phyloP scores from a whole-genome alignment of 2,113 vertebrate genomes.

The Prochilodus magdalenae region DNA sequence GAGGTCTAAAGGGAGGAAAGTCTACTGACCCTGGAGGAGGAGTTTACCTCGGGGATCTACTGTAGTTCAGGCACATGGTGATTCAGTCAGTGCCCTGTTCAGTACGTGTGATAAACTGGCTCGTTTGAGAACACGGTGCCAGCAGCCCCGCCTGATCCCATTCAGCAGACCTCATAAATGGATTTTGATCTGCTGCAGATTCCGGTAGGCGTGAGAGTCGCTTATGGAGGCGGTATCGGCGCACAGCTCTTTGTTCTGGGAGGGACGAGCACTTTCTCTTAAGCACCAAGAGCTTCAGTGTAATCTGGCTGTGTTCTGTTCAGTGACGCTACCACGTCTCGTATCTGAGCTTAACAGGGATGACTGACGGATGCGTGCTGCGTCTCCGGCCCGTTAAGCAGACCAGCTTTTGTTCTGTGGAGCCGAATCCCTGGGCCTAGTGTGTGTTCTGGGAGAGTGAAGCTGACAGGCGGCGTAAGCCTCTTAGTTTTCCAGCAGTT shows the following conservation, averaged over 20 bases:
- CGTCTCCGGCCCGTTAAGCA: background rate
- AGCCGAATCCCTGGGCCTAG: no score
- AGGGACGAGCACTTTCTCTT: background rate
- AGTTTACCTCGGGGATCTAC: no score
- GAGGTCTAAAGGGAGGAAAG: no score
- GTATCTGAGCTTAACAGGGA: background rate
- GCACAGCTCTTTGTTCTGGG: background rate
- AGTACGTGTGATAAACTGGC: background rate
- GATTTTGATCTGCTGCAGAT: background rate
- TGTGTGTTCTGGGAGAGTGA: background rate
- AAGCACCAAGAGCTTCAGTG: background rate
- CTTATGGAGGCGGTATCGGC: no score
- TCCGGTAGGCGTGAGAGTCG: background rate
- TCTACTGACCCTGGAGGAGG: no score
- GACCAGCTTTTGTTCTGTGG: background rate
- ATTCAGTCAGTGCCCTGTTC: background rate
- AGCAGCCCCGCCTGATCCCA: background rate
- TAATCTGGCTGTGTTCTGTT: background rate
- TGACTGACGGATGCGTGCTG: background rate
- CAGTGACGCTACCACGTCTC: no score
- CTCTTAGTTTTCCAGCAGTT: background rate
- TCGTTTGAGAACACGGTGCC: background rate
- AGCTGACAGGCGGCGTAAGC: background rate
- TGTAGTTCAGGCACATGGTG: no score
- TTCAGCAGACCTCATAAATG: background rate